These are phyloP conservation scores for Tokudaia muenninki DNA, from an alignment of 2,797 vertebrate species.

Conservation along the genomic window DNA sequence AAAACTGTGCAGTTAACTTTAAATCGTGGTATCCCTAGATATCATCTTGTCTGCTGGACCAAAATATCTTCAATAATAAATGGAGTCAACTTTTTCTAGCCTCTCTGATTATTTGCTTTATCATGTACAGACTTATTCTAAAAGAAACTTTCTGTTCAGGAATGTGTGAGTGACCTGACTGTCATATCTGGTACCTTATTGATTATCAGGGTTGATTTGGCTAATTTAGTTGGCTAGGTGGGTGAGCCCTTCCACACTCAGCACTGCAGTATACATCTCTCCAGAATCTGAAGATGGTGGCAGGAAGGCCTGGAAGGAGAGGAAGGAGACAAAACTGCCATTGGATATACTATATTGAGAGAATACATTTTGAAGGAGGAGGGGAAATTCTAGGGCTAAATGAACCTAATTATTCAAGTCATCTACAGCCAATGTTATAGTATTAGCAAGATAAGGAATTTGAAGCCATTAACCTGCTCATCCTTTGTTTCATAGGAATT, in stretches of 20 bases:
- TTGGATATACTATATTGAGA: background rate
- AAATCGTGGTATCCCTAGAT: background rate
- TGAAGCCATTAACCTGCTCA: background rate
- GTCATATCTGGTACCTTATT: background rate
- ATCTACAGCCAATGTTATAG: background rate
- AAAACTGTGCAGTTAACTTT: background rate
- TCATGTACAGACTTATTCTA: background rate
- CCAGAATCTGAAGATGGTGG: background rate
- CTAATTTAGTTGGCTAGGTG: background rate
- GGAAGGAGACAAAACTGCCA: background rate
- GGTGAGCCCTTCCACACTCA: background rate
- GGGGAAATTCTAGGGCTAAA: background rate
- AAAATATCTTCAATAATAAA: conserved; percentile 56
- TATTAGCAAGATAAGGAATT: background rate
- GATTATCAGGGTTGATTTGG: background rate
- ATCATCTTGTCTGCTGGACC: background rate
- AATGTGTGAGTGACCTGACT: background rate
- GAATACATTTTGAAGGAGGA: background rate
- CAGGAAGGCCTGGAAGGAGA: background rate
- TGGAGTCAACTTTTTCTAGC: conserved; percentile 1
- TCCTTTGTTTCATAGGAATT: background rate
- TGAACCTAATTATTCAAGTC: background rate
- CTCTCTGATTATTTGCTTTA: background rate
- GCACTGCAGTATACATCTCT: background rate
- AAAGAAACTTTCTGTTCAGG: background rate